Evolutionary conservation across 2,797 vertebrate genomes (phyloP), one percentile per base, ranked within the genome.

Genomic region (Botia kubotai): DNA sequence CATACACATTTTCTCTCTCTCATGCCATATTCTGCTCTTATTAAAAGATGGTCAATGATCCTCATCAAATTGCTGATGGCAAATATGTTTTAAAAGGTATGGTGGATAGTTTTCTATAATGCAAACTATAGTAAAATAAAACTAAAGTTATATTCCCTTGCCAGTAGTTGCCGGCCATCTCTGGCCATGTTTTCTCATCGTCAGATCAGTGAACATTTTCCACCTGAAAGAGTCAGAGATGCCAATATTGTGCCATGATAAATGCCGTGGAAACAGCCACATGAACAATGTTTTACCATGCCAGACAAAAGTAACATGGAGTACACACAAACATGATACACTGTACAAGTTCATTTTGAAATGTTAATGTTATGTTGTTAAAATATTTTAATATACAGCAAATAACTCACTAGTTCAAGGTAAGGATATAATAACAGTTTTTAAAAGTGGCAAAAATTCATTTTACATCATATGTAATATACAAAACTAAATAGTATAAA

Each of bases 221-320:
- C n/a, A 7, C 53, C 6, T 55, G 2, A 58, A 58, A 1, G 21
- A 23, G 23, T 10, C 57, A 0, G 11, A 26, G 23, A 62, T 89
- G 86, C 90, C 88, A 86, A 88, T 89, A 87, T 89, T 91, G 91
- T 83, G 84, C 89, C 86, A 85, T 91, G 88, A 86, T 81, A 60
- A 92, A 91, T 84, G 82, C 92, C 94, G 94, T 93, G 89, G 94
- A 91, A 95, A 96, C 93, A 92, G 85, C 91, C 93, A 90, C 84
- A 74, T 92, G 89, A 3, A 33, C 33, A 33, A 5, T 66, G 58
- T 29, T 26, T 23, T 26, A 26, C 58, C 23, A 13, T 13, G 58
- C 58, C 58, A 62, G 58, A 29, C 21, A 14, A 14, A 12, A 62
- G 23, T 16, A 29, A 29, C 23, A 62, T 57, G 52, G 17, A 55